Percentiles rank a stretch among this genome's conserved stretches.
Conservation (phyloP, 2,888 invertebrate genomes). For the Cryptus armator region DNA sequence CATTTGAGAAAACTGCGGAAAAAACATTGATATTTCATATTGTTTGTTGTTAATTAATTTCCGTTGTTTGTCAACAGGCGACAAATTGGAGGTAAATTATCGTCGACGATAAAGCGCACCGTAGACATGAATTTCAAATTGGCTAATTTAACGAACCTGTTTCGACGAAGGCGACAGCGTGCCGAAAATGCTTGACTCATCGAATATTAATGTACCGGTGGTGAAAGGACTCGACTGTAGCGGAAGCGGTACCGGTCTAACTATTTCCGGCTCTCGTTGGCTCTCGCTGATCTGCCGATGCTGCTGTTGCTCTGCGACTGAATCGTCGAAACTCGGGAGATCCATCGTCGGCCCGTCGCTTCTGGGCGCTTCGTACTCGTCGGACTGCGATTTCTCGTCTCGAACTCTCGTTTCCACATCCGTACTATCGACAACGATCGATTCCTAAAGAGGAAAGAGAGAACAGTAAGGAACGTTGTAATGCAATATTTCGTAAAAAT, state of each 20-base stretch:
- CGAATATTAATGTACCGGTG: constrained; percentile 26
- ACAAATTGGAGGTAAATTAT: too few species aligned
- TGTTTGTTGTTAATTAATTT: background rate
- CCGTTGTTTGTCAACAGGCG: too few species aligned
- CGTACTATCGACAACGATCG: constrained; percentile 71
- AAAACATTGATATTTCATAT: constrained; percentile 18
- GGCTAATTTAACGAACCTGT: constrained; percentile 64
- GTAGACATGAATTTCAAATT: background rate
- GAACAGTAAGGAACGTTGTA: constrained; percentile 24
- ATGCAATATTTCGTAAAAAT: constrained; percentile 61
- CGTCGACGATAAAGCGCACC: too few species aligned
- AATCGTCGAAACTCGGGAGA: constrained; percentile 16
- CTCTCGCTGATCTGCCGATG: constrained; percentile 34
- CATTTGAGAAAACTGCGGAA: constrained; percentile 80
- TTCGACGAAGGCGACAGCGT: constrained; percentile 79
- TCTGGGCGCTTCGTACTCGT: constrained; percentile 58
- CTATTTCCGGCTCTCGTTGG: constrained; percentile 27
- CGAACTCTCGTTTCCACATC: constrained; percentile 58
- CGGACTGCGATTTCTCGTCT: constrained; percentile 54
- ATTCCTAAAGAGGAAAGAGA: constrained; percentile 77
- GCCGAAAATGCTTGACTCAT: constrained; percentile 74
- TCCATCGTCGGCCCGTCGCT: constrained; percentile 34
- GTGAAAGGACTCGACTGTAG: constrained; percentile 20
- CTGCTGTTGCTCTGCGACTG: constrained; percentile 27
- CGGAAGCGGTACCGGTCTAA: constrained; percentile 3